phyloP scores from a whole-genome alignment of 2,113 vertebrate genomes.

The Microtus montanus region DNA sequence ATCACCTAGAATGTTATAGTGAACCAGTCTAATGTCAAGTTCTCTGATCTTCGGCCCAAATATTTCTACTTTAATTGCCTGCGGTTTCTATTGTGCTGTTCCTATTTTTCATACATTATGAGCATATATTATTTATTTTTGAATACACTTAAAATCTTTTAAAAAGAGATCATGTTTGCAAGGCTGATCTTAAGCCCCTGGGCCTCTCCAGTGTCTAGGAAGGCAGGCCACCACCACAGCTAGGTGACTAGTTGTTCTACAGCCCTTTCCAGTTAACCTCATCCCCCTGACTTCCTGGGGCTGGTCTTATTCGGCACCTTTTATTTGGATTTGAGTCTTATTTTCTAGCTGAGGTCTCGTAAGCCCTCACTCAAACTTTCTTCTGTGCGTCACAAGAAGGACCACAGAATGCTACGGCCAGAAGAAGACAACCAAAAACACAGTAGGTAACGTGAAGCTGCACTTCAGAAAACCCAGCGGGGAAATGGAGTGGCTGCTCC shows the following conservation, averaged over 20 bases:
- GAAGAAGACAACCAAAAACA: neutral
- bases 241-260: neutral
- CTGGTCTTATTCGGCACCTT: neutral
- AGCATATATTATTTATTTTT: conserved; percentile 20
- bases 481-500: neutral
- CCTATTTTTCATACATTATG: neutral
- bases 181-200: neutral
- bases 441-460: neutral
- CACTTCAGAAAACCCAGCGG: neutral
- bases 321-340: neutral
- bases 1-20: neutral
- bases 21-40: neutral
- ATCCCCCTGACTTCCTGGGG: neutral
- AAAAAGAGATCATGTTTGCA: neutral
- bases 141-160: neutral
- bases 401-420: neutral
- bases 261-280: neutral
- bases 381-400: neutral
- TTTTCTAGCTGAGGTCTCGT: neutral
- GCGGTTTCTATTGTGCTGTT: neutral
- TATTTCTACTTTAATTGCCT: neutral
- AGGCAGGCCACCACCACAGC: no score
- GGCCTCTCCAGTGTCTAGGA: neutral
- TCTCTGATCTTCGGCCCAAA: neutral
- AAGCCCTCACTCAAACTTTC: conserved; percentile 1